phyloP scores from a whole-genome alignment of 2,888 invertebrate species.

The Blera fallax region DNA sequence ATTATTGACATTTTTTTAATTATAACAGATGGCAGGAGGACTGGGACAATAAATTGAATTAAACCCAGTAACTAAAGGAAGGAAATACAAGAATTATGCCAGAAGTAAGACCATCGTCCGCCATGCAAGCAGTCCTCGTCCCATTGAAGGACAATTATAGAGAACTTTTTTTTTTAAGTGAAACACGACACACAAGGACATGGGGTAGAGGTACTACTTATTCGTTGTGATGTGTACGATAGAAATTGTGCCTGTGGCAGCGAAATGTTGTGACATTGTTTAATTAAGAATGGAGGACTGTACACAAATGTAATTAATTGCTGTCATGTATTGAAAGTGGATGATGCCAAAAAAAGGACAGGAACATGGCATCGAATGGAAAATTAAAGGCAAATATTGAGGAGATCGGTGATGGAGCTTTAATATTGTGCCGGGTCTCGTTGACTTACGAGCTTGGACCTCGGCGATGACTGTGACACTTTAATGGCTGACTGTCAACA shows the following conservation, averaged over 20 bases:
- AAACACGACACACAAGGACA: constrained; percentile 48
- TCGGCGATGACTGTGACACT: too few species aligned
- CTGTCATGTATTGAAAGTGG: constrained; percentile 56
- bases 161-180: constrained; percentile 56
- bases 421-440: not conserved
- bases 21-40: constrained; percentile 58
- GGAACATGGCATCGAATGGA: not conserved
- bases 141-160: constrained; percentile 12
- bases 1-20: constrained; percentile 69
- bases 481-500: too few species aligned
- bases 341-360: constrained; percentile 8
- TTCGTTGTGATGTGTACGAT: constrained; percentile 14
- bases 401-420: not conserved
- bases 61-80: constrained; percentile 53
- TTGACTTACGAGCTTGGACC: too few species aligned
- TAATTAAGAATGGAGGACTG: constrained; percentile 64
- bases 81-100: constrained; percentile 59
- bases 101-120: not conserved
- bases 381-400: not conserved
- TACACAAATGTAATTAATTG: constrained; percentile 71
- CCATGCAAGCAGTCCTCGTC: not conserved
- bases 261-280: constrained; percentile 66
- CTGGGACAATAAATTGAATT: constrained; percentile 67
- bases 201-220: not conserved
- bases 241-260: constrained; percentile 62